Evolutionary conservation across 2,888 invertebrate genomes (phyloP).

Genomic region (Drosophila phalerata): DNA sequence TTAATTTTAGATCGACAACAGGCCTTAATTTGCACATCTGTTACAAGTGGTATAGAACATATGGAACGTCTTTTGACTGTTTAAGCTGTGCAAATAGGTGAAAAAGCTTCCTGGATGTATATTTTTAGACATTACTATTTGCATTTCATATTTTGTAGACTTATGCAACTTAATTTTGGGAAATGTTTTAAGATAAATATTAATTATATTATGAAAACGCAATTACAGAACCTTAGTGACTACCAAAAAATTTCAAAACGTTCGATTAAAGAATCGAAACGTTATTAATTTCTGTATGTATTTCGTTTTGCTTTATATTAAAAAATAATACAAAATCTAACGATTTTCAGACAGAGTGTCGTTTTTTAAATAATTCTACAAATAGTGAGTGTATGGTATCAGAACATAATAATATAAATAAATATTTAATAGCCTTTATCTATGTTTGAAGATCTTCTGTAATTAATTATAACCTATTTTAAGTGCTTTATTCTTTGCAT

Average conservation of each 20-base stretch:
- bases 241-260: too few species aligned
- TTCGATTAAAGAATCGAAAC: too few species aligned
- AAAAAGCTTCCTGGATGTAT: constrained; percentile 28
- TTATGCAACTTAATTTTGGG: background rate
- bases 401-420: too few species aligned
- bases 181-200: background rate
- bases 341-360: too few species aligned
- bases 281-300: too few species aligned
- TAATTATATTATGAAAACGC: background rate
- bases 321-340: too few species aligned
- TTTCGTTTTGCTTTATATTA: too few species aligned
- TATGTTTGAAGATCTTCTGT: background rate
- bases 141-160: background rate
- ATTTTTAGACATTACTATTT: constrained; percentile 14
- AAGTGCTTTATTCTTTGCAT: constrained; percentile 5
- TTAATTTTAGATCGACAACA: background rate
- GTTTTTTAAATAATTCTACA: too few species aligned
- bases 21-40: constrained; percentile 21
- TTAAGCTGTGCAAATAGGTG: constrained; percentile 36
- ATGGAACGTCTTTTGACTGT: background rate
- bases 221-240: background rate
- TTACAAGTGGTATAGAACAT: constrained; percentile 5
- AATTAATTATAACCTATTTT: background rate
- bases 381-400: too few species aligned
- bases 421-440: background rate